Conservation (phyloP, 2,888 invertebrate genomes). For the Augiades crinisus region DNA sequence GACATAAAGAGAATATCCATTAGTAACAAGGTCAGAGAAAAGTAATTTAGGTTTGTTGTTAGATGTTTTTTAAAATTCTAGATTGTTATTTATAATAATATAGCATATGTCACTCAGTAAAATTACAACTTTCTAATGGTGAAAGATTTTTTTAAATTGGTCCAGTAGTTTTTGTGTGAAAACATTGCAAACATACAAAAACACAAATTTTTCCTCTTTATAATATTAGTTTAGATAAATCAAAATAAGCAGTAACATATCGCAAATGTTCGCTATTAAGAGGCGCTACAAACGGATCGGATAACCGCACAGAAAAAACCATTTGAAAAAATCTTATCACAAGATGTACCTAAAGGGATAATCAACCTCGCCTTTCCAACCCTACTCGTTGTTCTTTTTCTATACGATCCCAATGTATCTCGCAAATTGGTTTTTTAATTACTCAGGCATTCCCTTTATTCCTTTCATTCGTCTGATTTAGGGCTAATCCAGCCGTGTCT, state of each 20-base stretch:
- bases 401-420: conserved; percentile 37
- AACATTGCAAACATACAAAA: too few relatives aligned
- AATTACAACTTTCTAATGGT: too few relatives aligned
- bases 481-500: conserved; percentile 40
- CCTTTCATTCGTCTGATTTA: conserved; percentile 52
- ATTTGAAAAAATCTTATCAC: conserved; percentile 13
- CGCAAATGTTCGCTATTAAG: neutral
- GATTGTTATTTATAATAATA: too few relatives aligned
- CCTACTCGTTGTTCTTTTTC: conserved; percentile 38
- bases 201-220: too few relatives aligned
- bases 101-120: too few relatives aligned
- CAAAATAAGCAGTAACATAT: neutral
- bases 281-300: neutral
- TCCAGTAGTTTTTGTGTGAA: too few relatives aligned
- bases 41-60: too few relatives aligned
- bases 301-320: conserved; percentile 3
- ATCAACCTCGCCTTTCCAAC: conserved; percentile 31
- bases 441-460: conserved; percentile 50
- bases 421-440: conserved; percentile 68
- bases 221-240: too few relatives aligned
- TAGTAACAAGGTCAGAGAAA: too few relatives aligned
- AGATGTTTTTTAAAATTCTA: too few relatives aligned
- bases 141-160: too few relatives aligned
- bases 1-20: too few relatives aligned
- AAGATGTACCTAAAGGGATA: conserved; percentile 18